Base-by-base conservation (phyloP, 2,113 vertebrate genomes). In the Myrmecophaga tridactyla region DNA sequence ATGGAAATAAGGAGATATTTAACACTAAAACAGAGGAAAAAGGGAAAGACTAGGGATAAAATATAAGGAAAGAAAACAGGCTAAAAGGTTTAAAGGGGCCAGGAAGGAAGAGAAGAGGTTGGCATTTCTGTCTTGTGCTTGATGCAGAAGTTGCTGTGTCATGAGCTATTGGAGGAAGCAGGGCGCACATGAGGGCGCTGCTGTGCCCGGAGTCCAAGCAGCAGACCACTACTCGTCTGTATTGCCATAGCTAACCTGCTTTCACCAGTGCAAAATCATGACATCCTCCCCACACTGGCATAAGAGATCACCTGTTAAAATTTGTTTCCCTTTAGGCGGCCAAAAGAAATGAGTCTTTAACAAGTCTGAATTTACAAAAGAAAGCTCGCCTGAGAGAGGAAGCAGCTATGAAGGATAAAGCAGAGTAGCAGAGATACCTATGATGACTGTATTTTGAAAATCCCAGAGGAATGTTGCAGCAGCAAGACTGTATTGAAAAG, bases 311-410 rank as follows among this genome's bases (percentile, higher is more conserved):
- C 46, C 31, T 94, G 48, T 81, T 78, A 77, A 86, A 86, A 86
- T 96, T 29, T 80, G 14, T 94, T 89, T 85, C 65, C 27, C 53
- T 97, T 60, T 96, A 99, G 99, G 99, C 99, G 84, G 82, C 65
- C 1, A 75, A 94, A 76, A 98, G 99, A 83, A 90, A 99, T 0
- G 99, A 99, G 95, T 97, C 98, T 53, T 97, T 99, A 92, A 97
- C 97, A 0, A 85, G 8, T 39, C 34, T 97, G 1, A 99, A 99
- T 97, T 56, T 99, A 95, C 98, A 99, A 96, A 99, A 97, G 97
- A 99, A 99, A 97, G 99, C 99, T 56, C 98, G 76, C 17, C 98
- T 97, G 98, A 99, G 86, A 97, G 98, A 90, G 0, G 98, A 98
- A 96, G 41, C 89, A 88, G 81, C 92, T 60, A 1, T 97, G 92